Evolutionary conservation across 2,888 invertebrate species (phyloP).

Genomic region (Bombyx huttoni): DNA sequence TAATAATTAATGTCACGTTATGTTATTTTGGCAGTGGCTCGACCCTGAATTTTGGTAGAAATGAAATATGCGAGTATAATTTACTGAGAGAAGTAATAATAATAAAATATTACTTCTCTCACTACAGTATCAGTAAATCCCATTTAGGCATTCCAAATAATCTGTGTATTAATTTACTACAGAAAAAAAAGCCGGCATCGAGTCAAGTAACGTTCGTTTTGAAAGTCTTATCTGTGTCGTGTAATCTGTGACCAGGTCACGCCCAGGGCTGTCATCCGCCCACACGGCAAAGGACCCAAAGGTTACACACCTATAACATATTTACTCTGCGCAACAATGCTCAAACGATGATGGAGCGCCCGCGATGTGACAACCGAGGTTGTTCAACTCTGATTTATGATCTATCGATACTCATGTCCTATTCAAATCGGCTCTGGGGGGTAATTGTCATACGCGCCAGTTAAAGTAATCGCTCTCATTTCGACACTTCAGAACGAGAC

Average conservation of each 20-base stretch:
- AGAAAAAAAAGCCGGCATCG: not conserved
- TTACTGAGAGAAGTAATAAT: too few relatives aligned
- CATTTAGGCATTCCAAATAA: too few relatives aligned
- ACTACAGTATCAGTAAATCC: too few relatives aligned
- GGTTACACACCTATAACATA: conserved; percentile 28
- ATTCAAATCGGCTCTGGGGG: conserved; percentile 5
- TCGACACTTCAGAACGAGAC: not conserved
- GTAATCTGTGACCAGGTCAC: conserved; percentile 32
- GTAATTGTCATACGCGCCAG: not conserved
- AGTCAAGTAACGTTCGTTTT: not conserved
- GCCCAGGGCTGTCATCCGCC: conserved; percentile 33
- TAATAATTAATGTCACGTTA: too few relatives aligned
- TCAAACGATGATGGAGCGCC: conserved; percentile 28
- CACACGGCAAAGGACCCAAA: conserved; percentile 27
- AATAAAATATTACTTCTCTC: too few relatives aligned
- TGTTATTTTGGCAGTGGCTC: too few relatives aligned
- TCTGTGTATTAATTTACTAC: too few relatives aligned
- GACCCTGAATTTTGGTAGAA: too few relatives aligned
- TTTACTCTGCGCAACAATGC: conserved; percentile 22
- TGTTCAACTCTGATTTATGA: conserved; percentile 31
- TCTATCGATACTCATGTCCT: conserved; percentile 13
- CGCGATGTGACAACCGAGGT: conserved; percentile 24
- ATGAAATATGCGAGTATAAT: too few relatives aligned
- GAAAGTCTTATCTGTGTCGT: not conserved
- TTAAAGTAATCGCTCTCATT: not conserved